Base-by-base conservation (phyloP, 2,888 invertebrate genomes). In the Agrenia bidenticulata region DNA sequence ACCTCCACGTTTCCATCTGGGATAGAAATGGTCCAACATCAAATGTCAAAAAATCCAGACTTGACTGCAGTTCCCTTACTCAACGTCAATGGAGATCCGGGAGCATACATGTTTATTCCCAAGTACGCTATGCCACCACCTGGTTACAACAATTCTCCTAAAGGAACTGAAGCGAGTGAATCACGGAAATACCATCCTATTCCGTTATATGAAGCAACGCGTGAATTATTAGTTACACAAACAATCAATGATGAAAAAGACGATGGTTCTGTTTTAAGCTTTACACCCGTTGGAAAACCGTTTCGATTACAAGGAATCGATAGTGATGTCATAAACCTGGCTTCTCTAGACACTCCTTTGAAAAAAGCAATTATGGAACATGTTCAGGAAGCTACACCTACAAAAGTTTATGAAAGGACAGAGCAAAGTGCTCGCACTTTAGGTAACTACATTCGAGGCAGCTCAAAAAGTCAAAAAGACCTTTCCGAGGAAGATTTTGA, bases 31-130 rank as follows among this genome's bases (percentile, higher is more conserved):
- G 27, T 27, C 2, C 54, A 54, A n/a, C 26, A 54, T 1, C 53
- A 61, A 19, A 26, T n/a, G 26, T 9, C 32, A 15, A 23, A 27
- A 15, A 24, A 62, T 57, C 66, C 70, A n/a, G 56, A 64, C 23
- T 17, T 62, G 5, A 39, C 55, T 1, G 55, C 66, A 11, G 39
- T 70, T 15, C 66, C 70, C 2, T 15, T 70, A 7, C 15, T 64
- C 1, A 61, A 64, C 24, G 27, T 57, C 0, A 54, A 62, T 27
- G 71, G 71, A 7, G 37, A 51, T 51, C 61, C 68, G 1, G 68
- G 64, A 39, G 68, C 64, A 9, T 51, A 64, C 1, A 66, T 71
- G 32, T 45, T 61, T 1, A 41, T 71, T 19, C 71, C 71, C 11
- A 66, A 66, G 17, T 58, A 63, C 4, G 66, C 65, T 17, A 15